Conservation (phyloP, 2,113 vertebrate species). For the Cepphus grylle region DNA sequence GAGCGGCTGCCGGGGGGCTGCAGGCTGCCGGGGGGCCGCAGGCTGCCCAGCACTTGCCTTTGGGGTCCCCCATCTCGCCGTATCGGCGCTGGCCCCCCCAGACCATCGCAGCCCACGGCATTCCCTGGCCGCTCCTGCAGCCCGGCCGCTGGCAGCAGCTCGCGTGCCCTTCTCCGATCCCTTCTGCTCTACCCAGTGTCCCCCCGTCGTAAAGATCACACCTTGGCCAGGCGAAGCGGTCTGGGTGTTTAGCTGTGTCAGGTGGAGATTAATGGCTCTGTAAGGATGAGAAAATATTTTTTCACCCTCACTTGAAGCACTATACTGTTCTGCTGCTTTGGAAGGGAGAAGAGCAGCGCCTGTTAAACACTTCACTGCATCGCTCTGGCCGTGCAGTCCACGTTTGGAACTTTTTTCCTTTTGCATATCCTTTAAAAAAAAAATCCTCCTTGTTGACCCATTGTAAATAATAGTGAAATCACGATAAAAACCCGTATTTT, state of each 20-base stretch:
- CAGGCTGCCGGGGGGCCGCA: too few relatives aligned
- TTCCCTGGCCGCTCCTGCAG: background rate
- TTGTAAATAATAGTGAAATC: background rate
- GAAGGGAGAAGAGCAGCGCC: background rate
- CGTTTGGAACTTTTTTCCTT: background rate
- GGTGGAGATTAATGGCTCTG: background rate
- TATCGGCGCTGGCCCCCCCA: too few relatives aligned
- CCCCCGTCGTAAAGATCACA: fast-evolving
- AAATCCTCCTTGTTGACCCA: background rate
- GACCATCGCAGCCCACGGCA: background rate
- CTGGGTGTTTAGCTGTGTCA: background rate
- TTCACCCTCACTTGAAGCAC: background rate
- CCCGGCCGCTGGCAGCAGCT: fast-evolving
- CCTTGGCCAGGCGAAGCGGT: background rate
- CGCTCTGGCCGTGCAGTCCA: fast-evolving
- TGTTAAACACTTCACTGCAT: fast-evolving
- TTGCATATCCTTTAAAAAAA: background rate
- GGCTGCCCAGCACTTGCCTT: background rate
- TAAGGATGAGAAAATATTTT: background rate
- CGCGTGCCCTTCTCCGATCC: fast-evolving
- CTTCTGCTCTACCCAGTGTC: background rate
- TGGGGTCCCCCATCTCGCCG: too few relatives aligned
- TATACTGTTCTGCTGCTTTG: background rate
- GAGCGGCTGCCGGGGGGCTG: too few relatives aligned
- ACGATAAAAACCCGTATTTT: fast-evolving